Base-by-base conservation (phyloP, 2,113 vertebrate species). In the Pelecanoides urinatrix region DNA sequence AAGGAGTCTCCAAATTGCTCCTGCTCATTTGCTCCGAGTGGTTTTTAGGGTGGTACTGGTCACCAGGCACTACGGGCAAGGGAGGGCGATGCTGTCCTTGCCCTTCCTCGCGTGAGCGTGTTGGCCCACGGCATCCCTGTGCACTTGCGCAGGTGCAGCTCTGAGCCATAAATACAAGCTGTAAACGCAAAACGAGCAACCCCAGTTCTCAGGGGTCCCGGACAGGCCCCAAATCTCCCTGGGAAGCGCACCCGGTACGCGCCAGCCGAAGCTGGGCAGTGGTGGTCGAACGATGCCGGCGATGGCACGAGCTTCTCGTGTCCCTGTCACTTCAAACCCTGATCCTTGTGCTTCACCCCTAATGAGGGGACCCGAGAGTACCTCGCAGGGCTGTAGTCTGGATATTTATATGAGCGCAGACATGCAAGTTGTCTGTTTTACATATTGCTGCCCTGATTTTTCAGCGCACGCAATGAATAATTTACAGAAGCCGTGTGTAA, bases 401-500 rank as follows among this genome's bases (percentile, higher is more conserved):
- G 93, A 90, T 97, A 96, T 97, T 98, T 98, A 94, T 94, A 96
- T 79, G 94, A 95, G 89, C 11, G 45, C 93, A 94, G 93, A 96
- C 86, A 78, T 75, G 95, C 93, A 34, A 49, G 86, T 95, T 96
- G 92, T 96, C 97, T 97, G 95, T 95, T 96, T 97, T 97, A 97
- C 76, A 89, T 97, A 96, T 98, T 94, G 94, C 91, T 96, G 96
- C 96, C 96, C 95, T 97, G 96, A 95, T 98, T 98, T 96, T 88
- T 85, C 92, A 59, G 95, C 66, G 97, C 95, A 63, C 74, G 87
- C 85, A 83, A 98, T 98, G 98, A 98, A 98, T 98, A 98, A 98
- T 98, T 98, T 98, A 98, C 96, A 86, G 96, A 96, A 98, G 97
- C 96, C 77, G 90, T 94, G 90, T 97, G 97, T 97, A 98, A 98